phyloP scores from a whole-genome alignment of 37 sponge, comb jelly and placozoan genomes.

The Oscarella lobularis region DNA sequence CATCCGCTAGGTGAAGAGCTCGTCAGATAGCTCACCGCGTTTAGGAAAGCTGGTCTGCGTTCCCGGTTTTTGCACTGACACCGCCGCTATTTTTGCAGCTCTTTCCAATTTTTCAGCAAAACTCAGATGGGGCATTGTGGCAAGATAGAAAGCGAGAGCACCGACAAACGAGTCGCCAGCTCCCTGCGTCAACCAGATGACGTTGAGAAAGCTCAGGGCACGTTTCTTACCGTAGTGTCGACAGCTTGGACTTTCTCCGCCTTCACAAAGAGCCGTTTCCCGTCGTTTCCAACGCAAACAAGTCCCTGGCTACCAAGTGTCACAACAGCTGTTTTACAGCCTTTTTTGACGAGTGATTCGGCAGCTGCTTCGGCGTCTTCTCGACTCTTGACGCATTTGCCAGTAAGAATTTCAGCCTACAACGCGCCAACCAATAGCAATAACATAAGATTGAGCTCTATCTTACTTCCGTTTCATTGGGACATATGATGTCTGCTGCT shows the following conservation, averaged over 20 bases:
- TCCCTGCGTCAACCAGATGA: slow-evolving; percentile 34
- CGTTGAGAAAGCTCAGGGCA: background rate
- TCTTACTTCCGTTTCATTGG: slow-evolving; percentile 91
- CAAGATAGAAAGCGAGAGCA: slow-evolving; percentile 71
- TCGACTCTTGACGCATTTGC: slow-evolving; percentile 31
- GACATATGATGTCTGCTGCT: slow-evolving; percentile 66
- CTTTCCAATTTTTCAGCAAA: slow-evolving; percentile 48
- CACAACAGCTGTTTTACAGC: slow-evolving; percentile 43
- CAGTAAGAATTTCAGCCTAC: slow-evolving; percentile 70
- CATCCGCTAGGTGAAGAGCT: slow-evolving; percentile 16
- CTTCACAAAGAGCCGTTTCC: too few species aligned
- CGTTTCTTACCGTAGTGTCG: slow-evolving; percentile 78
- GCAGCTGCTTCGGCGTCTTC: slow-evolving; percentile 36
- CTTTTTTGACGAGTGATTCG: slow-evolving; percentile 15
- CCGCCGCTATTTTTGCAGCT: slow-evolving; percentile 54
- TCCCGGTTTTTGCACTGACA: slow-evolving; percentile 56
- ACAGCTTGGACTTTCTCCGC: slow-evolving; percentile 60
- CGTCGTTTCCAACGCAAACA: too few species aligned
- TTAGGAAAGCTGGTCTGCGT: slow-evolving; percentile 78
- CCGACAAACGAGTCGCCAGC: slow-evolving; percentile 99
- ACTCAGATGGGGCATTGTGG: slow-evolving; percentile 12
- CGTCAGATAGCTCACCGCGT: slow-evolving; percentile 4
- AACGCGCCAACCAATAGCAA: background rate
- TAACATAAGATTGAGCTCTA: background rate
- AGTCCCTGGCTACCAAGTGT: slow-evolving; percentile 86